Percentiles rank a stretch among this genome's conserved stretches.
These are phyloP conservation scores for Acrossocheilus wenchowensis DNA, from an alignment of 2,797 vertebrate species.

Conservation along the genomic window DNA sequence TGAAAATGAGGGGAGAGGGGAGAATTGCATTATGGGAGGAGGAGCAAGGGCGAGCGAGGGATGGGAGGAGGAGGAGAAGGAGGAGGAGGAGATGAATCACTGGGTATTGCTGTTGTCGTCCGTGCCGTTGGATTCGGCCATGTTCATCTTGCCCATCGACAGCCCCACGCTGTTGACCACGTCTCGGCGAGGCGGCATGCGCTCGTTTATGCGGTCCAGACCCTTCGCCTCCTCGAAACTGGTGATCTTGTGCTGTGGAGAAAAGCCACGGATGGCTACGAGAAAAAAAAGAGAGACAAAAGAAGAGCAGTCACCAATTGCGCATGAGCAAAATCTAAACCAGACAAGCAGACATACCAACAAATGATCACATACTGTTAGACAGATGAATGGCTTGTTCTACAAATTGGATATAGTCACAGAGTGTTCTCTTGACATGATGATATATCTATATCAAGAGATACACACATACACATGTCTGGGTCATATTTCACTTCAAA, in stretches of 20 bases:
- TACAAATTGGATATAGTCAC: not conserved
- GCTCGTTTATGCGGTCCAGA: conserved; percentile 84
- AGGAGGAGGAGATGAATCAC: conserved; percentile 69
- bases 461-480: not conserved
- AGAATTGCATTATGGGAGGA: conserved; percentile 41
- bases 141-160: conserved; percentile 84
- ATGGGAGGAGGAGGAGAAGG: conserved; percentile 44
- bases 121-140: conserved; percentile 83
- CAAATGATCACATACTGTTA: not conserved
- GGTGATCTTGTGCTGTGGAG: conserved; percentile 85
- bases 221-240: conserved; percentile 86
- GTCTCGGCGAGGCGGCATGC: conserved; percentile 83
- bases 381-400: not conserved
- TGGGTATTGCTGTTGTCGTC: conserved; percentile 88
- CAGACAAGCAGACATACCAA: not conserved
- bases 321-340: conserved; percentile 11
- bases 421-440: not conserved
- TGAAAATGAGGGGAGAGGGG: conserved; percentile 20
- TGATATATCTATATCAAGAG: not conserved
- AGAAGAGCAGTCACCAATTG: conserved; percentile 19
- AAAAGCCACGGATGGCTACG: conserved; percentile 84
- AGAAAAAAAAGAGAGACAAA: conserved; percentile 67
- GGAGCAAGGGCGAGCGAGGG: conserved; percentile 52
- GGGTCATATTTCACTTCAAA: conserved; percentile 28
- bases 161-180: conserved; percentile 81